Evolutionary conservation across 37 sponge, comb jelly and placozoan genomes (phyloP), one percentile per base, ranked within the genome.

Genomic region (Cladorhizidae sp.): DNA sequence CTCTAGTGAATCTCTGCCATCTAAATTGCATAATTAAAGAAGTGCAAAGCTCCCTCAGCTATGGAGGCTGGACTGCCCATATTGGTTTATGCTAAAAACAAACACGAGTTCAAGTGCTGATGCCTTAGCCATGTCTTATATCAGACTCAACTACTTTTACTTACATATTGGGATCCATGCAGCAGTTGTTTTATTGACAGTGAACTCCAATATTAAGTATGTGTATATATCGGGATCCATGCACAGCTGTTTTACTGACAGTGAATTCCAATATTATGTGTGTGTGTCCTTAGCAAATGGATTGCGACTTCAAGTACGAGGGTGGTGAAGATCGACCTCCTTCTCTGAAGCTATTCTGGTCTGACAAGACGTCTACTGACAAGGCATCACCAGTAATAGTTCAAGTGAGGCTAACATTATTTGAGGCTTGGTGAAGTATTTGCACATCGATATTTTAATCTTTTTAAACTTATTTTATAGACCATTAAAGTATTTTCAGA

Each of bases 401-500:
- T 22, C 51, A 72, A 29, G 51, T 72, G 29, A 49, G 55, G 31
- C 2, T 73, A 26, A n/a, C n/a, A 28, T 21, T 39, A 45, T 8
- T 58, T 58, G 18, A 26, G 5, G 20, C 3, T 21, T 26, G 6
- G 26, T 26, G 23, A 21, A 26, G 59, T 58, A 14, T 58, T 25
- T 58, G 23, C 26, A 25, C 7, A 42, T 45, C n/a, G 3, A 22
- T 41, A 1, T 45, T 22, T 71, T 3, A 39, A 18, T 49, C 9
- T 71, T 12, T 41, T 73, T 73, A n/a, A 26, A n/a, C 29, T 73
- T 26, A 3, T 35, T 68, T 40, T 29, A 7, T 38, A 73, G 73
- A 45, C 42, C 29, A 35, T 73, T n/a, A 40, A 43, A 73, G 73
- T 73, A 18, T 73, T 73, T 25, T 73, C 73, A 73, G 73, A 73